A percentile compares a stretch with the other conserved stretches of the same genome.
These are phyloP conservation scores for Zosterops pallidus DNA, from an alignment of 2,113 vertebrate genomes.

Conservation along the genomic window DNA sequence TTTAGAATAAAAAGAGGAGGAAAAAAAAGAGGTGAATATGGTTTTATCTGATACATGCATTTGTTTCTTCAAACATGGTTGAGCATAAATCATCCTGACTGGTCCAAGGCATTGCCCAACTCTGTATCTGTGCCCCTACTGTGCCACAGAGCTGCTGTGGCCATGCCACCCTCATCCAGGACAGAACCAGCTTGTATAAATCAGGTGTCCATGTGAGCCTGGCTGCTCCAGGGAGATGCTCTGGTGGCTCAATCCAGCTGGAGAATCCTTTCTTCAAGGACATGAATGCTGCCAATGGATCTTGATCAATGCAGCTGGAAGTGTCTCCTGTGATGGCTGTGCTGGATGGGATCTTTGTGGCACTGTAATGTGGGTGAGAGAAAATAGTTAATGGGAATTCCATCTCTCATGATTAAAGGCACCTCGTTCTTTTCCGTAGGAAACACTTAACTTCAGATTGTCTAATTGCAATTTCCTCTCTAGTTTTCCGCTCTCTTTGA, in stretches of 20 bases:
- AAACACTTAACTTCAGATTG: neutral
- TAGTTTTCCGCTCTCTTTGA: neutral
- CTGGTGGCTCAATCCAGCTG: neutral
- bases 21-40: neutral
- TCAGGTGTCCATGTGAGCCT: neutral
- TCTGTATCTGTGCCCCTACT: neutral
- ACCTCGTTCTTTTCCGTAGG: neutral
- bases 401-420: neutral
- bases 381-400: neutral
- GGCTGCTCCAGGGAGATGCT: neutral
- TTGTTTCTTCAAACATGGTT: neutral
- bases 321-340: neutral
- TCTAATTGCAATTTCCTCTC: neutral
- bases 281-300: neutral
- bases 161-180: neutral
- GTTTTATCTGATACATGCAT: neutral
- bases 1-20: neutral
- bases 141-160: neutral
- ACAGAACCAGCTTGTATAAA: neutral
- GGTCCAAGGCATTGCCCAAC: neutral
- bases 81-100: neutral
- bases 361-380: fast-evolving
- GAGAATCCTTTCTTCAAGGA: neutral
- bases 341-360: neutral
- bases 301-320: neutral